Evolutionary conservation across 2,113 vertebrate genomes (phyloP), one percentile per base, ranked within the genome.

Genomic region (Hiodon tergisus): DNA sequence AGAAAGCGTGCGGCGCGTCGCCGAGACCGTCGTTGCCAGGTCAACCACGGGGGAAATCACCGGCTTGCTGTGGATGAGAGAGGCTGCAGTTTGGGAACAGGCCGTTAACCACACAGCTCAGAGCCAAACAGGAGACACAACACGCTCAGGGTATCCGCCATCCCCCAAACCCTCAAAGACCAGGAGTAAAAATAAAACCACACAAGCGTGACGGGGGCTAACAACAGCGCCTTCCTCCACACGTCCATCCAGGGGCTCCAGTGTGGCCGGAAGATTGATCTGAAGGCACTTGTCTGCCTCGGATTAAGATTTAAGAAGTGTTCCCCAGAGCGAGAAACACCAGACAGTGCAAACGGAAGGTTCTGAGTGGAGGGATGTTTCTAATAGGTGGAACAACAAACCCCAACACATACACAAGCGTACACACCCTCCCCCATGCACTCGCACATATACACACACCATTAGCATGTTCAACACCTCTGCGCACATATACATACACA

Each of bases 41-140:
- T 3, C 3, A 14, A 4, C 11, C 73, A 48, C 8, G 6, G 73
- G 73, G 73, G 73, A 74, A 74, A 74, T 67, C 54, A 74, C 10
- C 2, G 6, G 51, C 52, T 13, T 66, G 62, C 73, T 55, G 73
- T 1, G 10, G 13, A 66, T 3, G 54, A 47, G 53, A 31, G 46
- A 54, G 11, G 73, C 31, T 6, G 31, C 53, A 13, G 13, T 6
- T 52, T 68, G 66, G 66, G 47, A 68, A 14, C 66, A 4, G 46
- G 66, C 46, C 14, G 2, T 9, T 5, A 57, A 67, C 54, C 46
- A 53, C 73, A 66, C 13, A n/a, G 57, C 13, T 65, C 62, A 7
- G 60, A 74, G 52, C 6, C 72, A 63, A 54, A 57, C 17, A 31
- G 51, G 14, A 17, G 48, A 31, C 14, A 6, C 62, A 31, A 17